These are phyloP conservation scores for Platysteira castanea DNA, from an alignment of 2,113 vertebrate species.

Conservation along the genomic window DNA sequence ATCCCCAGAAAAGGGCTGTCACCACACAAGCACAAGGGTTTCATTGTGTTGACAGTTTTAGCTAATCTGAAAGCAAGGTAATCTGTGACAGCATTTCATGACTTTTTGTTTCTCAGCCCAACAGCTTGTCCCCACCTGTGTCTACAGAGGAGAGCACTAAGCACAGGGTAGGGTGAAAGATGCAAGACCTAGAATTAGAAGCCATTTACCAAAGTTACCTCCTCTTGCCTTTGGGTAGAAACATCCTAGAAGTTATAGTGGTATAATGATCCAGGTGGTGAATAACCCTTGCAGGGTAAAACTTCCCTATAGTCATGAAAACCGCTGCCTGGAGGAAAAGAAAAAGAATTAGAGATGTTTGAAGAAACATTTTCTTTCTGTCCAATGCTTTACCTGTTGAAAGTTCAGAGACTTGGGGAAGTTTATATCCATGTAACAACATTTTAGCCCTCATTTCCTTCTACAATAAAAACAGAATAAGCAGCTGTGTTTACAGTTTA, in stretches of 20 bases:
- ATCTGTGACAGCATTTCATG: background rate
- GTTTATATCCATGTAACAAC: background rate
- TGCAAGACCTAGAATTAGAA: constrained; percentile 59
- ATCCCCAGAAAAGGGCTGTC: background rate
- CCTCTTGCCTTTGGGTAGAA: constrained; percentile 40
- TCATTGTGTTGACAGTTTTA: background rate
- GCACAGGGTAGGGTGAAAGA: constrained; percentile 32
- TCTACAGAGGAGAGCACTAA: background rate
- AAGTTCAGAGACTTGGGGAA: background rate
- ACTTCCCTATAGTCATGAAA: background rate
- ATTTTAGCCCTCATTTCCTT: background rate
- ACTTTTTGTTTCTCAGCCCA: constrained; percentile 11
- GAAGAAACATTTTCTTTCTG: background rate
- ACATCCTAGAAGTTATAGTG: constrained; percentile 3
- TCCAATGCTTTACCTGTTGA: background rate
- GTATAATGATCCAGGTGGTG: constrained; percentile 55
- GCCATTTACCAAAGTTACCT: constrained; percentile 37
- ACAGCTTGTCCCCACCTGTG: background rate
- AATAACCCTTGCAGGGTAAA: constrained; percentile 38
- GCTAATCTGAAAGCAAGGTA: background rate
- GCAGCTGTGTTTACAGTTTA: background rate
- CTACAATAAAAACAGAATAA: constrained; percentile 2
- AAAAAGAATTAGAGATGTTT: background rate
- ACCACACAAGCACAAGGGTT: background rate
- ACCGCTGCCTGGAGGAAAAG: background rate